Percentiles rank a stretch among this genome's conserved stretches.
Evolutionary conservation across 2,797 vertebrate genomes (phyloP).

Genomic region (Moxostoma hubbsi): DNA sequence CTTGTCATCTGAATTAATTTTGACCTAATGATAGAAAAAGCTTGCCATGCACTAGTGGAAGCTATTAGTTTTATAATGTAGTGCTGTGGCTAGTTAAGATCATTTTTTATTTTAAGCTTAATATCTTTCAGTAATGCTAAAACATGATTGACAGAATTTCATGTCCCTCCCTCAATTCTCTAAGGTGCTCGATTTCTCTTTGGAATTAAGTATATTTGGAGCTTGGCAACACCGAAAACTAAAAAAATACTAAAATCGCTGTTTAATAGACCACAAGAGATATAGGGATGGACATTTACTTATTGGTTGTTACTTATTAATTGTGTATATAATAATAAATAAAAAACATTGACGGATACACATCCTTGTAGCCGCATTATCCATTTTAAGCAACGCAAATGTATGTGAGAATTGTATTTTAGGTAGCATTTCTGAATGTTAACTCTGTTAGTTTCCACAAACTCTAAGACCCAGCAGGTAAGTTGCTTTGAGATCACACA

Average conservation of each 20-base stretch:
- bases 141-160: constrained; percentile 6
- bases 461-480: not conserved
- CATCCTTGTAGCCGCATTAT: not conserved
- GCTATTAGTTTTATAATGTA: constrained; percentile 49
- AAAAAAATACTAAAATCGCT: not conserved
- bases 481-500: constrained; percentile 17
- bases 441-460: not conserved
- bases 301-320: not conserved
- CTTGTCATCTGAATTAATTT: not conserved
- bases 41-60: constrained; percentile 26
- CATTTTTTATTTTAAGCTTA: constrained; percentile 18
- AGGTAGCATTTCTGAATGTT: not conserved
- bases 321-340: too few relatives aligned
- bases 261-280: not conserved
- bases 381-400: not conserved
- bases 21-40: constrained; percentile 22
- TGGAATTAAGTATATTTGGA: not conserved
- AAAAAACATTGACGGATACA: not conserved
- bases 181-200: not conserved
- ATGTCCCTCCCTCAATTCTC: not conserved
- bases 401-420: not conserved
- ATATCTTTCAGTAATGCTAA: constrained; percentile 33
- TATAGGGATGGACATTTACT: not conserved
- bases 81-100: not conserved
- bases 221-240: not conserved